Conservation (phyloP, 1,140 invertebrate species). For the Condylostylus longicornis region DNA sequence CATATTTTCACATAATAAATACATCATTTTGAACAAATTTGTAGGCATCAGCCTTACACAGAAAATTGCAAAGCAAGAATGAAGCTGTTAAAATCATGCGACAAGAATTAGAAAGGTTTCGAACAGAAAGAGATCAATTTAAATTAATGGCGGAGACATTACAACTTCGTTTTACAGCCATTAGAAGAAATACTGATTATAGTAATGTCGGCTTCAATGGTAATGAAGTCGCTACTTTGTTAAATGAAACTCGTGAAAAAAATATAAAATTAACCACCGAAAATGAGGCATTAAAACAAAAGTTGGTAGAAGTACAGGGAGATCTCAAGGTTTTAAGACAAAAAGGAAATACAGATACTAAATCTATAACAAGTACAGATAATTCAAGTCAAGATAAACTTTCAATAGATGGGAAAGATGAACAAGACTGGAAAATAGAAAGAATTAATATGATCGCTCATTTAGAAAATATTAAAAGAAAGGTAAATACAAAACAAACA, state of each 20-base stretch:
- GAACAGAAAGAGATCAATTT: constrained; percentile 63
- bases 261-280: constrained; percentile 53
- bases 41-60: constrained; percentile 42
- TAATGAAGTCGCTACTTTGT: constrained; percentile 23
- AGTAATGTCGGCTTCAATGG: constrained; percentile 7
- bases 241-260: constrained; percentile 45
- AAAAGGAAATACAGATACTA: constrained; percentile 10
- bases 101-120: constrained; percentile 61
- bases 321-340: constrained; percentile 49
- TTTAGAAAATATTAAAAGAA: constrained; percentile 48
- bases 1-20: too few relatives aligned
- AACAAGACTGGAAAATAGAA: constrained; percentile 35
- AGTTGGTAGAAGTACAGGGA: constrained; percentile 52
- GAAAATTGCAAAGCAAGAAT: constrained; percentile 64
- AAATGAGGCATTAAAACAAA: constrained; percentile 52
- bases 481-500: constrained; percentile 17
- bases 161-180: constrained; percentile 42
- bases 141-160: constrained; percentile 69
- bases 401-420: constrained; percentile 13
- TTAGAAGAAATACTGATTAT: constrained; percentile 32
- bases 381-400: constrained; percentile 12
- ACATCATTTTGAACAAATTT: too few relatives aligned
- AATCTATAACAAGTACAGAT: constrained; percentile 27
- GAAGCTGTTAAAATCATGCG: constrained; percentile 62
- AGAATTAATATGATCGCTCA: constrained; percentile 53